phyloP scores from a whole-genome alignment of 2,797 vertebrate species.

The Sternotherus odoratus region DNA sequence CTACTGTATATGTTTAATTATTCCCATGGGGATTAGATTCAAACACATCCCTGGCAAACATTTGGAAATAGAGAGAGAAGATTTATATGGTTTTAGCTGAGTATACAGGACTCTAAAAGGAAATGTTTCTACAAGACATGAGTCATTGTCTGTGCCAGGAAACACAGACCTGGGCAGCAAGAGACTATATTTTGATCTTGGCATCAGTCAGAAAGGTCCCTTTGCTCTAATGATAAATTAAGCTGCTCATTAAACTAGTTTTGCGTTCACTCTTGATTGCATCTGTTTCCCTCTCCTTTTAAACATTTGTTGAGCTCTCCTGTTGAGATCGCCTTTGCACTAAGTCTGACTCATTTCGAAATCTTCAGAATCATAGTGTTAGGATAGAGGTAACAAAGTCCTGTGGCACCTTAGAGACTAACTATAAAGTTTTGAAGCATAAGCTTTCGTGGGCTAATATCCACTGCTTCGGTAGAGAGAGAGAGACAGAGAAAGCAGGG shows the following conservation, averaged over 20 bases:
- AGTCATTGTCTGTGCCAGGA: not conserved
- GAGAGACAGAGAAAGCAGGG: constrained; percentile 16
- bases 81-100: constrained; percentile 13
- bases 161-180: not conserved
- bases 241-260: constrained; percentile 13
- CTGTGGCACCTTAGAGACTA: no score
- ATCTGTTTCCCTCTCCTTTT: constrained; percentile 17
- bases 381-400: no score
- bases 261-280: constrained; percentile 7
- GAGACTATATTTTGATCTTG: not conserved
- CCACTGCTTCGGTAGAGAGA: not conserved
- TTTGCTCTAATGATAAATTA: not conserved
- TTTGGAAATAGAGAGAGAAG: not conserved
- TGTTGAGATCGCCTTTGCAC: not conserved
- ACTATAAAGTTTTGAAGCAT: no score
- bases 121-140: constrained; percentile 14
- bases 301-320: not conserved
- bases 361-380: not conserved
- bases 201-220: not conserved
- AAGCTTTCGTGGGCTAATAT: no score
- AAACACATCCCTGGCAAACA: constrained; percentile 36
- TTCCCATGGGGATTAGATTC: constrained; percentile 42
- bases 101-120: constrained; percentile 7
- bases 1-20: constrained; percentile 62
- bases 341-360: constrained; percentile 8